These are phyloP conservation scores for Heliconius eleuchia DNA, from an alignment of 1,140 invertebrate genomes.

Conservation along the genomic window DNA sequence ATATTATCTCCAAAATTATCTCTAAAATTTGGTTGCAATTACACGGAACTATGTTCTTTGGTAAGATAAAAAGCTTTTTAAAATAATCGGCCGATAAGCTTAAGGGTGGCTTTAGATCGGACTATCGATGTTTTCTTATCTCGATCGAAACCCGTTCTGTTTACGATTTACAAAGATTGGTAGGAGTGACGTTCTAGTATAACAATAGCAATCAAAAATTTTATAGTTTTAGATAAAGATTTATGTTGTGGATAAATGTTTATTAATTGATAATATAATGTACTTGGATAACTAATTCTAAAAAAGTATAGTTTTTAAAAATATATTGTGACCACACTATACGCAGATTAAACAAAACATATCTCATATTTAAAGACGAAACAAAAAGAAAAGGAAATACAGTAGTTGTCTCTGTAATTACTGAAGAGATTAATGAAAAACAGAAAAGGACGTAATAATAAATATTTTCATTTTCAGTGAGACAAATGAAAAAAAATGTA, in stretches of 20 bases:
- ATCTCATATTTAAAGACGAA: no score
- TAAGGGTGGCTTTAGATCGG: constrained; percentile 40
- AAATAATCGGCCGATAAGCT: constrained; percentile 33
- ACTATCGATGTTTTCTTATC: constrained; percentile 44
- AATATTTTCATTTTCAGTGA: no score
- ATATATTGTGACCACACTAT: no score
- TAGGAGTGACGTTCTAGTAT: constrained; percentile 28
- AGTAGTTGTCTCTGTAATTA: no score
- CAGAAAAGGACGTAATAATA: no score
- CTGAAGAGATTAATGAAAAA: no score
- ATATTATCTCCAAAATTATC: background rate
- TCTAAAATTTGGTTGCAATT: background rate
- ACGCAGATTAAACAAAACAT: no score
- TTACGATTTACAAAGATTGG: constrained; percentile 38
- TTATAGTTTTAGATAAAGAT: constrained; percentile 4
- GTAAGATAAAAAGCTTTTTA: constrained; percentile 24
- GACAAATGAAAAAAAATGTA: no score
- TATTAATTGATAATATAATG: background rate
- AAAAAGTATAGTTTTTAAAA: no score
- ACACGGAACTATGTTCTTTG: background rate
- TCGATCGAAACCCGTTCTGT: constrained; percentile 40
- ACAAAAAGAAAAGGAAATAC: no score
- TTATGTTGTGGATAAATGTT: background rate
- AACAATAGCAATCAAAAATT: background rate
- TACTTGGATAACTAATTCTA: background rate